Evolutionary conservation across 2,113 vertebrate genomes (phyloP).

Genomic region (Oceanodroma tethys): DNA sequence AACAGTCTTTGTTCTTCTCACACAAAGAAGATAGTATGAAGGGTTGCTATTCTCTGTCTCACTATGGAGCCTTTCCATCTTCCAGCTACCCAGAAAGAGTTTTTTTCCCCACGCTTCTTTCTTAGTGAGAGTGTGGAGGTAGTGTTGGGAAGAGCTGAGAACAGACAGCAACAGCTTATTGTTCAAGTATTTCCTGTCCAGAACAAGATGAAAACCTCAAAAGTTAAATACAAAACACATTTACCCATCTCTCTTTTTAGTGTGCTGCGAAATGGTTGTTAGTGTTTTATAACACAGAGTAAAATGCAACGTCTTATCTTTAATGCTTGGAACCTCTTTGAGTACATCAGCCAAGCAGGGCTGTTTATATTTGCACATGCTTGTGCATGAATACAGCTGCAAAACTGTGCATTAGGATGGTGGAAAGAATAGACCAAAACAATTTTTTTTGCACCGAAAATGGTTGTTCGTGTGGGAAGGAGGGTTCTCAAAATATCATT

Average conservation of each 20-base stretch:
- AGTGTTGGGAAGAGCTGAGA: neutral
- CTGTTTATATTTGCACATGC: neutral
- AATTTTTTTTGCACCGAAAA: neutral
- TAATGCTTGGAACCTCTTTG: neutral
- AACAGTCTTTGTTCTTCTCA: conserved; percentile 27
- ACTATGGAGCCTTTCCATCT: neutral
- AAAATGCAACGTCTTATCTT: neutral
- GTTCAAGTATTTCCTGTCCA: neutral
- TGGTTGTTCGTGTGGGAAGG: neutral
- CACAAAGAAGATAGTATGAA: neutral
- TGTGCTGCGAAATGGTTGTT: neutral
- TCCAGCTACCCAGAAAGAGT: neutral
- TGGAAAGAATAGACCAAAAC: neutral
- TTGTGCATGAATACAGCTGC: neutral
- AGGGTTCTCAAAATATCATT: neutral
- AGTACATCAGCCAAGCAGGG: neutral
- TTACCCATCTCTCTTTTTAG: neutral
- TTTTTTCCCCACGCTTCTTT: neutral
- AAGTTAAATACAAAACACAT: conserved; percentile 21
- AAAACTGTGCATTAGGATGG: neutral
- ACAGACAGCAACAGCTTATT: neutral
- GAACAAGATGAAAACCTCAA: neutral
- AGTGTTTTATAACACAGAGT: neutral
- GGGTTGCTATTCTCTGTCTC: conserved; percentile 2
- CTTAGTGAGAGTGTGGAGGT: neutral